These are phyloP conservation scores for Lithobius niger DNA, from an alignment of 1,140 invertebrate species.

Conservation along the genomic window DNA sequence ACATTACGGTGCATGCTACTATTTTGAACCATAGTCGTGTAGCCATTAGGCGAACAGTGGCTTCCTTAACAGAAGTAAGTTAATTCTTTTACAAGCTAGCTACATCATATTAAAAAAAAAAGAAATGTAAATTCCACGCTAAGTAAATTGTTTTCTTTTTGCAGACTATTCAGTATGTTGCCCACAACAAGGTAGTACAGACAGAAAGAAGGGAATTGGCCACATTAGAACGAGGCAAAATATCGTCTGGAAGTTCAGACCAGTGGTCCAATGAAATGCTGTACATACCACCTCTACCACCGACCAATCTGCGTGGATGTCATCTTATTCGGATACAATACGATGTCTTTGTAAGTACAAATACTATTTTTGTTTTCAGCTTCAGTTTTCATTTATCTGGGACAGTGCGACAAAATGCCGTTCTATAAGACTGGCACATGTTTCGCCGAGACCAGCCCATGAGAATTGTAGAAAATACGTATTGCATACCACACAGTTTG, in stretches of 20 bases:
- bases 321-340: constrained; percentile 89
- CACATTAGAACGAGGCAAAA: constrained; percentile 63
- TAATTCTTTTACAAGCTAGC: not conserved
- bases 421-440: too few relatives aligned
- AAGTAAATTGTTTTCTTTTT: too few relatives aligned
- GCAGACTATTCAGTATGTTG: constrained; percentile 79
- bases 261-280: constrained; percentile 82
- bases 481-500: too few relatives aligned
- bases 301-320: constrained; percentile 87
- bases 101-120: not conserved
- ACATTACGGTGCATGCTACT: constrained; percentile 67
- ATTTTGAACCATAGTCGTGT: constrained; percentile 74
- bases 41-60: constrained; percentile 55
- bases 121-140: too few relatives aligned
- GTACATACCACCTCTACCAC: constrained; percentile 84
- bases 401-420: too few relatives aligned
- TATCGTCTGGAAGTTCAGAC: constrained; percentile 61
- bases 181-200: constrained; percentile 68
- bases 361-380: too few relatives aligned
- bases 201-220: constrained; percentile 75
- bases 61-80: constrained; percentile 59
- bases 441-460: too few relatives aligned
- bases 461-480: too few relatives aligned
- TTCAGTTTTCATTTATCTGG: too few relatives aligned
- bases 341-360: constrained; percentile 70